A percentile compares a stretch with the other conserved stretches of the same genome.
Evolutionary conservation across 2,113 vertebrate species (phyloP).

Genomic region (Toxotes chatareus): DNA sequence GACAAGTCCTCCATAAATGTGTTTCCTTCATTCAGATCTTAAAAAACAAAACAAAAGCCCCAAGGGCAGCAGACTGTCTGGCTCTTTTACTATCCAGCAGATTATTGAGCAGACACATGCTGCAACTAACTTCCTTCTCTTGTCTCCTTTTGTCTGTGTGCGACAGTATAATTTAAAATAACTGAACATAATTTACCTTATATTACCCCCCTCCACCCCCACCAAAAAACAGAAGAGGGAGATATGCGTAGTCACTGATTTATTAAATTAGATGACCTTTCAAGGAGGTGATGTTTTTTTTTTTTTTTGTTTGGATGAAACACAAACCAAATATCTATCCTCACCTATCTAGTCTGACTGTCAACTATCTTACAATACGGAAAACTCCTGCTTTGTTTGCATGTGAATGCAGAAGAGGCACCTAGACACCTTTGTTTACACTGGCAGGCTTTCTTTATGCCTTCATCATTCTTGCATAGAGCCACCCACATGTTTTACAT

Average conservation of each 20-base stretch:
- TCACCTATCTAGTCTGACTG: constrained; percentile 7
- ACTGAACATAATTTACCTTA: neutral
- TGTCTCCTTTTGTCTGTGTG: neutral
- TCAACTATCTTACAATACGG: neutral
- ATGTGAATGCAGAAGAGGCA: constrained; percentile 5
- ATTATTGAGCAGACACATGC: constrained; percentile 11
- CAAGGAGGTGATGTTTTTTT: neutral
- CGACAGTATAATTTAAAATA: neutral
- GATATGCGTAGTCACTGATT: neutral
- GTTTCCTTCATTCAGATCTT: constrained; percentile 27
- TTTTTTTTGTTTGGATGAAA: neutral
- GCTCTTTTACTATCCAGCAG: constrained; percentile 13
- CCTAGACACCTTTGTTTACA: constrained; percentile 37
- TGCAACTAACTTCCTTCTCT: constrained; percentile 2
- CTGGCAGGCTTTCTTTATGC: constrained; percentile 16
- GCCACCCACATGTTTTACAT: constrained; percentile 3
- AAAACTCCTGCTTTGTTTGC: constrained; percentile 4
- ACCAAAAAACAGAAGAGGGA: constrained; percentile 5
- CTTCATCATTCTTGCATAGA: constrained; percentile 18
- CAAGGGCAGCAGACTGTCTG: constrained; percentile 60
- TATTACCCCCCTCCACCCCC: neutral
- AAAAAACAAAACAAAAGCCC: constrained; percentile 20
- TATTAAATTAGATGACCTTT: neutral
- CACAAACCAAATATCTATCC: neutral
- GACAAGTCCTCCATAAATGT: neutral